Base-by-base conservation (phyloP, 1,140 invertebrate species). In the Holcopasites calliopsidis region DNA sequence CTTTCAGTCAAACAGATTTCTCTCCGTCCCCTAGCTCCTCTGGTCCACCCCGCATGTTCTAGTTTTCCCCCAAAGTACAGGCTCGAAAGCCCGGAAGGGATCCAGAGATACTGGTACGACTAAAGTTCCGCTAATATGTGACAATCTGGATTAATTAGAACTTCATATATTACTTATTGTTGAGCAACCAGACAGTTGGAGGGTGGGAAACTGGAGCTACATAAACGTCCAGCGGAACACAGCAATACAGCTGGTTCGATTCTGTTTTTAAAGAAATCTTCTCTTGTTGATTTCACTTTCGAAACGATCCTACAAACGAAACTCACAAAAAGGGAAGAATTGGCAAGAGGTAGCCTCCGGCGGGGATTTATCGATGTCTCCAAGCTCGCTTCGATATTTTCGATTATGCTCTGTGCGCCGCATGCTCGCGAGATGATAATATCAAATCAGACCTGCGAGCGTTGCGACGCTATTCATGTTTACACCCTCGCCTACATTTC, bases 361-460 rank as follows among this genome's bases (percentile, higher is more conserved):
- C 52, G 73, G n/a, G 54, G 72, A 80, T 83, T 75, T 86, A 83
- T 79, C 71, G 78, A 81, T 76, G 79, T 83, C 76, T 85, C 79
- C 68, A 81, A 80, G 64, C 61, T 31, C 40, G 55, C 62, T 78
- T 69, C 55, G 73, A 60, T 64, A 85, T 81, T 81, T 81, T 76
- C 77, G 81, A 83, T 81, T 83, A 81, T 60, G 44, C 49, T 26
- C 23, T 13, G 23, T 10, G n/a, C n/a, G 52, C 3, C 21, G 33
- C 18, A 64, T 54, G 55, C 35, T 52, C 47, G 26, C 42, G 21
- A 6, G 47, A 82, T 38, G 33, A 83, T 69, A 76, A 76, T 52
- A 54, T 77, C 42, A 76, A 49, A 57, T 62, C 70, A 40, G 70
- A 42, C 31, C 44, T n/a, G 11, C 44, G 44, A 8, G 23, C 28